phyloP scores from a whole-genome alignment of 2,888 invertebrate genomes.

The Creontiades dilutus region DNA sequence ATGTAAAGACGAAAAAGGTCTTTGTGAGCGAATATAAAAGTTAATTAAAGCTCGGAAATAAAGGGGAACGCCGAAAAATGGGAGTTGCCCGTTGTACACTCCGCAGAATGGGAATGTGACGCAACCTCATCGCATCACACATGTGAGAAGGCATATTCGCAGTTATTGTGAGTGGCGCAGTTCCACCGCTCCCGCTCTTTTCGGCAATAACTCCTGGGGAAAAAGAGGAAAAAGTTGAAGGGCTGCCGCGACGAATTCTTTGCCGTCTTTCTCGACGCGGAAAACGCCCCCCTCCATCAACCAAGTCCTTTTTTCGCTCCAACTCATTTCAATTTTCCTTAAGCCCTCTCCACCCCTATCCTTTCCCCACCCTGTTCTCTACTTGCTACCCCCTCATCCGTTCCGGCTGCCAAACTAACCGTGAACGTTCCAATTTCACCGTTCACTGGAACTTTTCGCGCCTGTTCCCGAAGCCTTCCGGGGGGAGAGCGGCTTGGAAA shows the following conservation, averaged over 20 bases:
- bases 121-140: neutral
- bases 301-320: slow-evolving; percentile 39
- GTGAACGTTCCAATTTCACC: slow-evolving; percentile 61
- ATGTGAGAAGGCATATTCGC: too few species aligned
- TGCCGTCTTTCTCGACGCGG: neutral
- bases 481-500: neutral
- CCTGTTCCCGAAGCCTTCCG: slow-evolving; percentile 19
- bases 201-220: neutral
- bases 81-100: neutral
- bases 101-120: neutral
- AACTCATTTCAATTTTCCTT: slow-evolving; percentile 57
- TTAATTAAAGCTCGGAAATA: neutral
- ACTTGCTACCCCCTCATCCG: neutral
- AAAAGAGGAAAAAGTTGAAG: neutral
- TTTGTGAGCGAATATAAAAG: too few species aligned
- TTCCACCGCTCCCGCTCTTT: too few species aligned
- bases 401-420: slow-evolving; percentile 47
- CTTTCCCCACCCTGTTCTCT: neutral
- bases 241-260: slow-evolving; percentile 3
- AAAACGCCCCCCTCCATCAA: neutral
- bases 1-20: too few species aligned
- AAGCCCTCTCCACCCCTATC: neutral
- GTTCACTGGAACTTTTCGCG: slow-evolving; percentile 60
- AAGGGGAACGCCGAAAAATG: neutral
- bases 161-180: too few species aligned